Evolutionary conservation across 1,140 invertebrate genomes (phyloP), one percentile per base, ranked within the genome.

Genomic region (Brachionus manjavacas): DNA sequence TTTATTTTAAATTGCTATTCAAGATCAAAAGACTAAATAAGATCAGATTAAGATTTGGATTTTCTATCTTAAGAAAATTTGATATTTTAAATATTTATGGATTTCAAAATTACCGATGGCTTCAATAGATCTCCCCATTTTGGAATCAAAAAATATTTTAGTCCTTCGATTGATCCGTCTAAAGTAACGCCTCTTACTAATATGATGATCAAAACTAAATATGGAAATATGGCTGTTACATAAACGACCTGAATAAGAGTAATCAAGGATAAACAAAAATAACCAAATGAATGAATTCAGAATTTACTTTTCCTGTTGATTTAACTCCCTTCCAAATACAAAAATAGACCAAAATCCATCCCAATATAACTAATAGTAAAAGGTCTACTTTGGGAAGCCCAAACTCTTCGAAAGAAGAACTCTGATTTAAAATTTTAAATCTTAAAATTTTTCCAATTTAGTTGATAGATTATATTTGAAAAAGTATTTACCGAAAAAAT

Each of bases 141-240:
- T n/a, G 95, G 95, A 35, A 89, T 87, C 88, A 96, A 96, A 90
- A 95, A 95, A 88, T 93, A 95, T 86, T 92, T 91, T 86, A 95
- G 89, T 8, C 94, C 94, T 86, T 91, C 91, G 83, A 93, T 92
- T 20, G 94, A 93, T 28, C 94, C 94, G 79, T 94, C 94, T 20
- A 96, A 90, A 8, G 81, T 83, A 20, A 49, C 60, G 8, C 94
- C 94, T 85, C 94, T 92, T 28, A 92, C 92, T 74, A 95, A 91
- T 86, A 95, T 94, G 46, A 94, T 92, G 85, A 94, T 91, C 86
- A 95, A 94, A 31, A 95, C 89, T 23, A 95, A 87, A 88, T 95
- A 95, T 3, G 94, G 94, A 79, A 95, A 91, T 6, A 94, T 95
- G 31, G 94, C 94, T 25, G 81, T 83, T 70, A 83, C 81, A 55